Base-by-base conservation (phyloP, 2,888 invertebrate genomes). In the Drosophila tanythrix region DNA sequence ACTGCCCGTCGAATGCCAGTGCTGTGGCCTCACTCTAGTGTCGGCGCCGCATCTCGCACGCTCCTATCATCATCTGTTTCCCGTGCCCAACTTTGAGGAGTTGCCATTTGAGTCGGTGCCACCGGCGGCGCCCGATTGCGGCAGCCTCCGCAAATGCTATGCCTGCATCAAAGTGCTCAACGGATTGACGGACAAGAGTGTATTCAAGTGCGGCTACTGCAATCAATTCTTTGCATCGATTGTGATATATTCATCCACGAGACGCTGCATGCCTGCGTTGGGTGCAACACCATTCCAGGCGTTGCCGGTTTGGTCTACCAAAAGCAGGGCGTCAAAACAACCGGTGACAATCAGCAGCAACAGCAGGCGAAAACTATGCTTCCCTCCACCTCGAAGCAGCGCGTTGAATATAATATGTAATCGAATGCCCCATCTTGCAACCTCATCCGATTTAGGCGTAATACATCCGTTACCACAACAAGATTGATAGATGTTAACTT, bases 31-130 rank as follows among this genome's bases (percentile, higher is more conserved):
- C 70, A 99, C 99, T 7, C 94, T 99, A 56, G 99, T 99, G 18
- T 99, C 99, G 1, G 99, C 99, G 2, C 99, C 99, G 29, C 99
- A 99, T 94, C 94, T 99, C 59, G 99, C 99, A 4, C 95, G 99
- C 78, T 99, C 99, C 0, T 99, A 99, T 93, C 99, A 99, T 92
- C 99, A 99, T 93, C 94, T 99, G 74, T 99, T 99, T 92, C 99
- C 99, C 0, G 96, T 99, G 56, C 96, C 97, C 52, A 95, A 96
- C 58, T 99, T 97, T 90, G 95, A 94, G 61, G 99, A 99, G 93
- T 81, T 96, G 38, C 87, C 94, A 0, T 95, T 95, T 75, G 94
- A 95, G 38, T 58, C 77, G 7, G 70, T 89, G 74, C 89, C 89
- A 11, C 35, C 63, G 7, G 60, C 52, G 2, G 55, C 75, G 1